Conservation (phyloP, 37 sponge, comb jelly and placozoan genomes). For the Amphimedon queenslandica region DNA sequence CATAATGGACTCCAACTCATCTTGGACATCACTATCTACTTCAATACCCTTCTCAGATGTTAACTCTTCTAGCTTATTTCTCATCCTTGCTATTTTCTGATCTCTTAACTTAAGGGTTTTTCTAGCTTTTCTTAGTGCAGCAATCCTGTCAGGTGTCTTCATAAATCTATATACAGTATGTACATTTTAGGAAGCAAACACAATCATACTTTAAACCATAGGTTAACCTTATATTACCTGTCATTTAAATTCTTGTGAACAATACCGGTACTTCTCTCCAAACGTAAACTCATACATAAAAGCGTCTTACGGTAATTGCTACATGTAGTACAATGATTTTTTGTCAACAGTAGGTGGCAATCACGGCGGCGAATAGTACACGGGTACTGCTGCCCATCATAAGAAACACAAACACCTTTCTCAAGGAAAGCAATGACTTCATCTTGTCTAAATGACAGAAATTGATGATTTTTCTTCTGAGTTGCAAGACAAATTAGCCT, state of each 20-base stretch:
- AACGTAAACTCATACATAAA: neutral
- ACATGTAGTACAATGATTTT: neutral
- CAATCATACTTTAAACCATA: neutral
- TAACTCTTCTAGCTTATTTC: neutral
- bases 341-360: neutral
- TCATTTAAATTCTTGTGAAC: neutral
- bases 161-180: conserved; percentile 1
- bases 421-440: conserved; percentile 4
- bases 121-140: neutral
- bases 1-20: neutral
- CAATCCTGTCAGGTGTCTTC: neutral
- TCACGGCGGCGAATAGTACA: neutral
- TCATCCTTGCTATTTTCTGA: neutral
- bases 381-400: neutral
- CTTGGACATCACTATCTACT: neutral
- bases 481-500: neutral
- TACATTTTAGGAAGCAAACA: neutral
- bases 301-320: neutral
- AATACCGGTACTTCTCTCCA: neutral
- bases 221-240: neutral
- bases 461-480: neutral
- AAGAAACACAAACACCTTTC: neutral
- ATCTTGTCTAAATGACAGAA: neutral
- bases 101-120: neutral
- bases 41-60: neutral